These are phyloP conservation scores for Potamilus streckersoni DNA, from an alignment of 1,140 invertebrate genomes.

Conservation along the genomic window DNA sequence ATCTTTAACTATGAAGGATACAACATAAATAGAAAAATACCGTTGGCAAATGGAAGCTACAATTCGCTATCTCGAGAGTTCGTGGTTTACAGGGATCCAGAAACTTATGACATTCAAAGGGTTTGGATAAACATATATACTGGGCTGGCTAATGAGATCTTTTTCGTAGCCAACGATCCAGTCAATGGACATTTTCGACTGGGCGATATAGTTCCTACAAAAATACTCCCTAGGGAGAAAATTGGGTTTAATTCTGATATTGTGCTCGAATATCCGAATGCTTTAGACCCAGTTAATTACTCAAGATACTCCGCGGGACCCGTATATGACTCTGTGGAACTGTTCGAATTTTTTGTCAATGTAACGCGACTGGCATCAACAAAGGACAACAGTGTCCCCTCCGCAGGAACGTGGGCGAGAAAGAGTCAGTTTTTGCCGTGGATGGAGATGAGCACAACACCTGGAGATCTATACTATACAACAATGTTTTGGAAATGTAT, in stretches of 20 bases:
- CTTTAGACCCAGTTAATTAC: conserved; percentile 28
- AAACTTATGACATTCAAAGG: conserved; percentile 31
- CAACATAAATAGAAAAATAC: conserved; percentile 33
- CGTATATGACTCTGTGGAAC: conserved; percentile 34
- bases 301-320: conserved; percentile 33
- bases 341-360: conserved; percentile 33
- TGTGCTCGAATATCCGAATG: conserved; percentile 35
- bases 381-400: conserved; percentile 3
- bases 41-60: conserved; percentile 27
- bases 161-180: conserved; percentile 38
- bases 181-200: conserved; percentile 28
- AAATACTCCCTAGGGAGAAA: not conserved
- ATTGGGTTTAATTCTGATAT: conserved; percentile 28
- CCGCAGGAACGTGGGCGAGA: conserved; percentile 30
- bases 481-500: conserved; percentile 38
- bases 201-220: conserved; percentile 2
- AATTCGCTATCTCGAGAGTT: conserved; percentile 38
- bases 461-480: conserved; percentile 34
- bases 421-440: conserved; percentile 39
- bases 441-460: conserved; percentile 35
- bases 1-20: conserved; percentile 40
- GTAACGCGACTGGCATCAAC: conserved; percentile 3
- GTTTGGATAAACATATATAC: conserved; percentile 31
- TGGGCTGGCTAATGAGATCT: conserved; percentile 32
- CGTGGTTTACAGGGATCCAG: conserved; percentile 35